These are phyloP conservation scores for Stomatorhinus walkeri DNA, from an alignment of 2,797 vertebrate species.

Conservation along the genomic window DNA sequence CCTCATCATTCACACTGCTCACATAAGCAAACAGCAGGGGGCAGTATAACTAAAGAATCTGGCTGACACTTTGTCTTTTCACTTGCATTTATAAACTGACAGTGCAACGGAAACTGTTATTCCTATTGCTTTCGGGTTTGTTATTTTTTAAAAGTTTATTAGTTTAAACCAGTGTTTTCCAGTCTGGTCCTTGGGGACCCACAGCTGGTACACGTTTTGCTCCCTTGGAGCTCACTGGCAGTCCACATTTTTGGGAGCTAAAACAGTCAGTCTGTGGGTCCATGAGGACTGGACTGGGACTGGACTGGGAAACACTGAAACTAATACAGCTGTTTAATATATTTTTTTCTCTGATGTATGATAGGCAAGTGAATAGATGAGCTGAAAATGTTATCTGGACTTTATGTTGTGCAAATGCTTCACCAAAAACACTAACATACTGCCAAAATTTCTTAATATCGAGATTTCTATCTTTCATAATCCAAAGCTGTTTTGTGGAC, in stretches of 20 bases:
- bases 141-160: neutral
- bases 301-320: neutral
- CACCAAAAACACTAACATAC: neutral
- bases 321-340: neutral
- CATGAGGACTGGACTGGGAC: neutral
- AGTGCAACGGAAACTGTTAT: neutral
- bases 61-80: neutral
- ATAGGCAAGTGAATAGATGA: neutral
- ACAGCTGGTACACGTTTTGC: neutral
- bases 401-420: neutral
- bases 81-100: neutral
- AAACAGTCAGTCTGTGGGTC: neutral
- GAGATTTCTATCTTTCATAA: neutral
- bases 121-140: neutral
- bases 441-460: neutral
- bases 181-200: neutral
- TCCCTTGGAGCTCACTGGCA: neutral
- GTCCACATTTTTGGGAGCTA: neutral
- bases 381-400: neutral
- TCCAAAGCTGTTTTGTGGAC: conserved; percentile 11
- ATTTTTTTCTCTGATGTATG: neutral
- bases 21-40: neutral
- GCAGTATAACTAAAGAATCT: neutral
- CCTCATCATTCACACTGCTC: neutral
- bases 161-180: neutral